phyloP scores from a whole-genome alignment of 2,113 vertebrate genomes.

The Meleagris gallopavo region DNA sequence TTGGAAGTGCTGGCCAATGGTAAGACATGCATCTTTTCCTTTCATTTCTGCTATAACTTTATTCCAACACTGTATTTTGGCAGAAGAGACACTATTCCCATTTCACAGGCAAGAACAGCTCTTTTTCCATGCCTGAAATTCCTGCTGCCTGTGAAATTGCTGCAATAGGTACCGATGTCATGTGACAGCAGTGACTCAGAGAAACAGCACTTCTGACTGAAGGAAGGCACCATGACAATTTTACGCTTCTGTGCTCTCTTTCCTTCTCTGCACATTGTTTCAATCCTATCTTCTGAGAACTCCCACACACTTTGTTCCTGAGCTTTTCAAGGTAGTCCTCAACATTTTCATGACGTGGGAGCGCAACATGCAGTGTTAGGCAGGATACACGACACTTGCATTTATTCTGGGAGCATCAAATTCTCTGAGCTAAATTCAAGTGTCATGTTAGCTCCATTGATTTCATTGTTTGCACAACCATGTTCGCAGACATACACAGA shows the following conservation, averaged over 20 bases:
- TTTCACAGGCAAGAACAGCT: neutral
- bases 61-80: neutral
- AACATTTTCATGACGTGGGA: neutral
- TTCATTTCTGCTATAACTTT: neutral
- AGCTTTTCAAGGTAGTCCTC: neutral
- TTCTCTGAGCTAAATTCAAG: neutral
- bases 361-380: neutral
- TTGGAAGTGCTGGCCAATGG: neutral
- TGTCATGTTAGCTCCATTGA: neutral
- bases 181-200: neutral
- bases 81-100: neutral
- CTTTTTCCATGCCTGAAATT: neutral
- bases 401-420: neutral
- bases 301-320: neutral
- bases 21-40: neutral
- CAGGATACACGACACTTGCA: neutral
- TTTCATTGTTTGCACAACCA: neutral
- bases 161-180: neutral
- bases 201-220: neutral
- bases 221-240: neutral
- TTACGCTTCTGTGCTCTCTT: neutral
- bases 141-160: constrained; percentile 4
- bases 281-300: neutral
- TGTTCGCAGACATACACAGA: neutral
- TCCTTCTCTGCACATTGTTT: neutral